Base-by-base conservation (phyloP, 2,888 invertebrate species). In the Caenorhabditis sp. region DNA sequence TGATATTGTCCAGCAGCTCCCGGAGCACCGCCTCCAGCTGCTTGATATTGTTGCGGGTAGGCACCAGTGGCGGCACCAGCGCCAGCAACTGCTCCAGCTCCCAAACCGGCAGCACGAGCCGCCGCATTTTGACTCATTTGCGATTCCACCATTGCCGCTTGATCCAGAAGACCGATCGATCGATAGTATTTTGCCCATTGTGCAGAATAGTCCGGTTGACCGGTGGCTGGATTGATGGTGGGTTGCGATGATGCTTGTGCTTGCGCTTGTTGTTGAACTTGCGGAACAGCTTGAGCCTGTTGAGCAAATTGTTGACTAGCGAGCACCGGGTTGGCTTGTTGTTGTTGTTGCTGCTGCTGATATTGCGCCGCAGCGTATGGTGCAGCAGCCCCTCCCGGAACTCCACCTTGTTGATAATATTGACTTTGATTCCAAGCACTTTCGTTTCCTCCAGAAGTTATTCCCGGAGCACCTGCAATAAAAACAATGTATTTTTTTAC, bases 171-270 rank as follows among this genome's bases (percentile, higher is more conserved):
- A 5, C 96, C 95, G 87, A 95, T 91, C 58, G 94, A 77, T 49
- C 79, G 91, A 89, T 97, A 97, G 91, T 97, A 97, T 88, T 96
- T 96, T 36, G 95, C 95, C 97, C 97, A 97, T 85, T 97, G 96
- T 72, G 93, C 92, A 26, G 95, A 95, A 90, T 97, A 97, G 89
- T 97, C 97, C 1, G 94, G 94, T 87, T 94, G 94, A 10, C 86
- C 86, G 43, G 86, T 86, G 12, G 73, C 64, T 23, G 86, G 85
- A 71, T 86, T 86, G 70, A 86, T 79, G 8, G 79, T 65, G 10
- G 85, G 81, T 0, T 55, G 55, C 12, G 12, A 14, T 19, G 17
- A 3, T 4, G 31, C 1, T 63, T 53, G 5, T 90, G 37, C 57
- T 76, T 88, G 51, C 14, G 69, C 59, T 58, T 66, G 63, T 49